Evolutionary conservation across 2,797 vertebrate genomes (phyloP), one percentile per base, ranked within the genome.

Genomic region (Toxotes lorentzi): DNA sequence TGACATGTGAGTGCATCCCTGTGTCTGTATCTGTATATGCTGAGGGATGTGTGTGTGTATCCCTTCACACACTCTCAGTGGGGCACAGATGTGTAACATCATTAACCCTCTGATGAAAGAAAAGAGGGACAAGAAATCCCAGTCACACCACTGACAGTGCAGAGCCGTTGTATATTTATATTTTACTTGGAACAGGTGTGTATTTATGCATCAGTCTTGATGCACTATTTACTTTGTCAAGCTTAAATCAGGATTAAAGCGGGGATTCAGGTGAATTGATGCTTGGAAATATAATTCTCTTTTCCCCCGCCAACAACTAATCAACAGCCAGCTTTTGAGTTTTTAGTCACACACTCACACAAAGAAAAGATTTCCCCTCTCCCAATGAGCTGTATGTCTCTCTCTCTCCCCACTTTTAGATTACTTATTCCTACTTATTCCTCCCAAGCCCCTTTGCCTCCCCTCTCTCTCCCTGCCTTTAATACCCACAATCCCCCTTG

Each of bases 401-500:
- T 82, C 64, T 72, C 54, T 77, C 53, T 81, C 53, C 32, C 62
- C 35, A 43, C 70, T 74, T 86, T 83, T 27, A 79, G 84, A 90
- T 84, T 64, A 84, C 80, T 87, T 91, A 88, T 89, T 88, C 80
- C 79, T 81, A 85, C 73, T 81, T 85, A 85, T 88, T 86, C 74
- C 68, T 82, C 74, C 66, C 40, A 78, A 87, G 60, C 81, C 69
- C 61, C 74, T 77, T 86, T 73, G 53, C 74, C 71, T 79, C 57
- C 38, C 71, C 40, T 72, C 62, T 59, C 74, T 69, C 76, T 75
- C 62, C 60, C 51, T 65, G 73, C 70, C 85, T 89, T 86, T 92
- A 92, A 93, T 94, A 92, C 87, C 90, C 86, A 90, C 88, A 91
- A 90, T 90, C 87, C 87, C 90, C 85, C 82, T 83, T 75, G 88